These are phyloP conservation scores for Anoplophora glabripennis DNA, from an alignment of 1,140 invertebrate species.

Conservation along the genomic window DNA sequence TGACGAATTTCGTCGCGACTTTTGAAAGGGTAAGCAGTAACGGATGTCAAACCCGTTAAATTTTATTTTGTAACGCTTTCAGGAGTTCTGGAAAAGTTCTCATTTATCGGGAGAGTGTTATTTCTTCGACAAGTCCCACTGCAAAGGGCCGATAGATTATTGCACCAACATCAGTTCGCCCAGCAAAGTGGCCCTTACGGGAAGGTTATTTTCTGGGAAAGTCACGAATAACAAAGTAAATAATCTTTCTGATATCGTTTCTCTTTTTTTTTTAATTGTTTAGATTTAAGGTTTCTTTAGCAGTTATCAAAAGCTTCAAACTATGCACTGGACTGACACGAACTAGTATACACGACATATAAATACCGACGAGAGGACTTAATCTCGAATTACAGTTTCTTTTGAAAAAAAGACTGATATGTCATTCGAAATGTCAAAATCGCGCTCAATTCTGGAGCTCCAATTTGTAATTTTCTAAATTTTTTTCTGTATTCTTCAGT, in stretches of 20 bases:
- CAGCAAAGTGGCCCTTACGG: constrained; percentile 17
- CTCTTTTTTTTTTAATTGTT: too few species aligned
- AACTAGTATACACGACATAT: too few species aligned
- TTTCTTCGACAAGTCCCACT: background rate
- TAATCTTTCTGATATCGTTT: too few species aligned
- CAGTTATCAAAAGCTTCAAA: too few species aligned
- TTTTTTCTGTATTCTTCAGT: background rate
- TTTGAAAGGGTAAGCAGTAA: constrained; percentile 18
- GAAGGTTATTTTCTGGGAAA: constrained; percentile 10
- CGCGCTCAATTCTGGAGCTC: background rate
- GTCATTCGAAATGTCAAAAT: too few species aligned
- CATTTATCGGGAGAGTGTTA: constrained; percentile 24
- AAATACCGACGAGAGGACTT: too few species aligned
- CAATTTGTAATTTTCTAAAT: background rate
- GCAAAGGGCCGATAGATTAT: constrained; percentile 10
- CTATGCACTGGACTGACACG: too few species aligned
- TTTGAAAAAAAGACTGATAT: too few species aligned
- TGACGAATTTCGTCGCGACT: constrained; percentile 24
- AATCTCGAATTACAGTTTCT: too few species aligned
- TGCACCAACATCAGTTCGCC: constrained; percentile 19
- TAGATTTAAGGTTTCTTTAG: too few species aligned
- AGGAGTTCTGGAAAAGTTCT: constrained; percentile 29
- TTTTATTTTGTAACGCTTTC: too few species aligned
- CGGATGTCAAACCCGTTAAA: too few species aligned
- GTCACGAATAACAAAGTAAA: background rate